Base-by-base conservation (phyloP, 2,113 vertebrate species). In the Oryzias celebensis region DNA sequence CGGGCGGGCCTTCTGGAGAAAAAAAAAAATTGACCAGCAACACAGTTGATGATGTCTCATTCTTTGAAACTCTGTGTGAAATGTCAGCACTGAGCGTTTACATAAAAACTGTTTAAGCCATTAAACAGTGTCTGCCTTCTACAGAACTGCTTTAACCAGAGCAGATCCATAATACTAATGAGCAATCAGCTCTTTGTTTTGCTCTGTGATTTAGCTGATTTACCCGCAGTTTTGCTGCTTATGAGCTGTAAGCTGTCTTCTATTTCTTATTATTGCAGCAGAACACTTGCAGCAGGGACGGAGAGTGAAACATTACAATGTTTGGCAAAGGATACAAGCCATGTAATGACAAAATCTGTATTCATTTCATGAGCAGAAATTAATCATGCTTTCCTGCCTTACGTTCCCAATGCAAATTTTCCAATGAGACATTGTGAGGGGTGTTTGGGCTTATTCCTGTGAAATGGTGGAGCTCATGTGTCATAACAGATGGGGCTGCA, bases 331-430 rank as follows among this genome's bases (percentile, higher is more conserved):
- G 81, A 88, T 80, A 81, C 81, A 75, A 65, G 81, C 65, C 68
- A 56, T 78, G 75, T 91, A 93, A 93, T 93, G 87, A 91, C 88
- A 85, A 85, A 88, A 90, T 92, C 88, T 88, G 83, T 91, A 93
- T 92, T 92, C 91, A 85, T 87, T 83, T 83, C 82, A 82, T 76
- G 77, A 85, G 79, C 82, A 78, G 68, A 85, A 88, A 87, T 90
- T 89, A 90, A 92, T 87, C 82, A 74, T 65, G 71, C 79, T 63
- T 86, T 77, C 80, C 79, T 74, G 71, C 65, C 76, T 69, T 81
- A 76, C 89, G 62, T 86, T 78, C 78, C 71, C 65, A 68, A 88
- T 91, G 91, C 87, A 88, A 91, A 91, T 92, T 80, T 58, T 7
- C 64, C 31, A 48, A 83, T 80, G 65, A 73, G 81, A 77, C 75